A percentile compares a stretch with the other conserved stretches of the same genome.
phyloP scores from a whole-genome alignment of 1,140 invertebrate genomes.

The Phymastichus coffea region DNA sequence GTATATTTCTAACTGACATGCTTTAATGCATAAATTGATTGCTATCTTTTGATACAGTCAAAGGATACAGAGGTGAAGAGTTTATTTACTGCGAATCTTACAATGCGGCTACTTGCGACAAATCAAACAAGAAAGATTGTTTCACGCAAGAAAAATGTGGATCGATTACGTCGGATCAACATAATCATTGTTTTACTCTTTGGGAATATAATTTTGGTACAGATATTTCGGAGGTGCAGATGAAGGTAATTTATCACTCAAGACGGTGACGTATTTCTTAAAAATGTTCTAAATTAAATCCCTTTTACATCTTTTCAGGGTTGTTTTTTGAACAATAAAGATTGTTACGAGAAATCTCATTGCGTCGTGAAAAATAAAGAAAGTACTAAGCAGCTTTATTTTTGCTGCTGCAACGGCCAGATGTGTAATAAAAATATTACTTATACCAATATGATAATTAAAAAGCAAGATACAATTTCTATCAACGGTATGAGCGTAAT shows the following conservation, averaged over 20 bases:
- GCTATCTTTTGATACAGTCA: no score
- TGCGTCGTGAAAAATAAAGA: constrained; percentile 1
- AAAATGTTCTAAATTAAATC: not conserved
- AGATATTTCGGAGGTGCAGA: not conserved
- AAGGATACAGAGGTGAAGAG: no score
- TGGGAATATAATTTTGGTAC: constrained; percentile 2
- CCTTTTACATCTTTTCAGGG: not conserved
- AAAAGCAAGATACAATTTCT: no score
- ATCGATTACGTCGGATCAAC: not conserved
- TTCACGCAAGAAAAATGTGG: not conserved
- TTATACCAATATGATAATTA: no score
- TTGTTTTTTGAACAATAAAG: constrained; percentile 6
- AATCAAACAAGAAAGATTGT: not conserved
- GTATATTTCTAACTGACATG: no score
- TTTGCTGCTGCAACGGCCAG: constrained; percentile 11
- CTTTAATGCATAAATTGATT: no score
- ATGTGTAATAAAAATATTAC: constrained; percentile 1
- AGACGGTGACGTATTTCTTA: no score
- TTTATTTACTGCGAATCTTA: not conserved
- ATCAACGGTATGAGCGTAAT: no score
- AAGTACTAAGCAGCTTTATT: not conserved
- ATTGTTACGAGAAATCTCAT: not conserved
- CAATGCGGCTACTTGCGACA: not conserved
- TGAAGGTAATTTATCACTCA: not conserved
- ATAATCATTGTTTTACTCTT: constrained; percentile 9